Percentiles rank a stretch among this genome's conserved stretches.
phyloP scores from a whole-genome alignment of 2,888 invertebrate genomes.

The Bhutanitis thaidina region DNA sequence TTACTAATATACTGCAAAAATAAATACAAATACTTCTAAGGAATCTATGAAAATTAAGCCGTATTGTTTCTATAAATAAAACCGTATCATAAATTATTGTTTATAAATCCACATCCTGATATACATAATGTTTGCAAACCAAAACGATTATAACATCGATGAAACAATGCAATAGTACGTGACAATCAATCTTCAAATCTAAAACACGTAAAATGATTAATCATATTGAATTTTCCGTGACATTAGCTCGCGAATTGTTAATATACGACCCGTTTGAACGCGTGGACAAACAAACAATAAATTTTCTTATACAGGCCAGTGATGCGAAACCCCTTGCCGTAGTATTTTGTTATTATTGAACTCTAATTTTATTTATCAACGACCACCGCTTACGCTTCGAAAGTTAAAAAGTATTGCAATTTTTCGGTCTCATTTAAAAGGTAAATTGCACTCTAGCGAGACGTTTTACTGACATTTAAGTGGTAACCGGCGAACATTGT shows the following conservation, averaged over 20 bases:
- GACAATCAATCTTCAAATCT: conserved; percentile 19
- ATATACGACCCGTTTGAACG: conserved; percentile 32
- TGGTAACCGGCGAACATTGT: background rate
- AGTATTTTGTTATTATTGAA: conserved; percentile 36
- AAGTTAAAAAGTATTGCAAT: conserved; percentile 12
- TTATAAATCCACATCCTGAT: too few species aligned
- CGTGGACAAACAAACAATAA: conserved; percentile 40
- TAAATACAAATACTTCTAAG: too few species aligned
- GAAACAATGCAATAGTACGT: background rate
- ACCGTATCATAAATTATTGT: too few species aligned
- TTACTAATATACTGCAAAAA: too few species aligned
- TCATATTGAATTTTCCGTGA: conserved; percentile 39
- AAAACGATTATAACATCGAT: too few species aligned
- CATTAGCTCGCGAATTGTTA: conserved; percentile 37
- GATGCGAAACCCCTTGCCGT: conserved; percentile 40
- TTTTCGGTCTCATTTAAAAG: conserved; percentile 5
- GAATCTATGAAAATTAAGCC: too few species aligned
- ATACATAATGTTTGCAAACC: background rate
- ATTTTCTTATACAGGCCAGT: conserved; percentile 39
- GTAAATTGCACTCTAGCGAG: conserved; percentile 14
- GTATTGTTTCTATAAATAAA: too few species aligned
- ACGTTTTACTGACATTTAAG: conserved; percentile 7
- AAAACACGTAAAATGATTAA: conserved; percentile 18
- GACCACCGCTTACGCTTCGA: conserved; percentile 26
- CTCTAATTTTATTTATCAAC: conserved; percentile 45